phyloP scores from a whole-genome alignment of 2,888 invertebrate genomes.

The Stenichneumon culpator region DNA sequence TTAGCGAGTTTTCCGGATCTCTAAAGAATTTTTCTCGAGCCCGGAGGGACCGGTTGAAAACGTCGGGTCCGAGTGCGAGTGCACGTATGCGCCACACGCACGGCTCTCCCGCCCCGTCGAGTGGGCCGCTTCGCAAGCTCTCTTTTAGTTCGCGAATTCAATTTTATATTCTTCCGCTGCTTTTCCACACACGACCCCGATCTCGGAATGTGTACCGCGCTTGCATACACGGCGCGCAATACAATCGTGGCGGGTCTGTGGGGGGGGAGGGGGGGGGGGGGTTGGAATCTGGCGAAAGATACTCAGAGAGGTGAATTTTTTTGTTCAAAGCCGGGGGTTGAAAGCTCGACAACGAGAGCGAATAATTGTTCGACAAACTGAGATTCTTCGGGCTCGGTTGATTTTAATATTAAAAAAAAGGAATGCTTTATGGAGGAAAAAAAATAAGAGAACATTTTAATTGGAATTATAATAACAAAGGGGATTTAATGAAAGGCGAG shows the following conservation, averaged over 20 bases:
- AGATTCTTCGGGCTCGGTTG: constrained; percentile 14
- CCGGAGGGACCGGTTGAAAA: constrained; percentile 13
- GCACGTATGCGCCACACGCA: neutral
- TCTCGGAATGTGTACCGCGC: neutral
- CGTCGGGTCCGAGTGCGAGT: neutral
- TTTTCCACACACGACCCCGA: constrained; percentile 16
- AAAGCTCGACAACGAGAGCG: constrained; percentile 21
- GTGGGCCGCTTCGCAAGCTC: constrained; percentile 7
- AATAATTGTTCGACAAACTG: constrained; percentile 48
- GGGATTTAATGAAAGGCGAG: neutral
- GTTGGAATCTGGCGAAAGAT: neutral
- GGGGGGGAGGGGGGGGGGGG: neutral
- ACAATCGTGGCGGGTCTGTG: neutral
- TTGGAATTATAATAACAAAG: no score
- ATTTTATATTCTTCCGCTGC: constrained; percentile 46
- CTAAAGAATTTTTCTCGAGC: constrained; percentile 37
- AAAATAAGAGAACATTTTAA: no score
- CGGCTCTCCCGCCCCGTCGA: neutral
- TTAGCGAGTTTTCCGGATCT: constrained; percentile 43
- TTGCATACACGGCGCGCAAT: neutral
- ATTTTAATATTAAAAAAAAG: neutral
- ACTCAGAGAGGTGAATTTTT: neutral
- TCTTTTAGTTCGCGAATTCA: constrained; percentile 43
- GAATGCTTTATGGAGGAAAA: neutral
- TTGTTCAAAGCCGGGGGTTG: constrained; percentile 7